phyloP scores from a whole-genome alignment of 1,140 invertebrate species.

The Achatina immaculata region DNA sequence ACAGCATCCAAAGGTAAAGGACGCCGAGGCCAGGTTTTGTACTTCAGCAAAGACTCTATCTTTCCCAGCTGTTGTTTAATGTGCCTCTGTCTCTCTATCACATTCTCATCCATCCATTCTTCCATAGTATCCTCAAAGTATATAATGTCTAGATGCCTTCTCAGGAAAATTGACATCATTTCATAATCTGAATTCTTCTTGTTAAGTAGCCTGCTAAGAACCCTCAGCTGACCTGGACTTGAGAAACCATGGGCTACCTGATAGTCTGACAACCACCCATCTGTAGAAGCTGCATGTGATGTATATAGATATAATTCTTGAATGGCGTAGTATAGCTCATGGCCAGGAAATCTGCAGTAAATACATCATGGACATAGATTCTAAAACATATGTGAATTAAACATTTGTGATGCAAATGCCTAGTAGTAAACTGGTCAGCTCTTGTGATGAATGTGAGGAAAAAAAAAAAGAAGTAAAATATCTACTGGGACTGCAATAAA shows the following conservation, averaged over 20 bases:
- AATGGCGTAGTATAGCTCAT: slow-evolving; percentile 40
- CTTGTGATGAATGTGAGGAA: no score
- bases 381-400: not conserved
- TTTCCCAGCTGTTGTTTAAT: slow-evolving; percentile 26
- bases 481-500: no score
- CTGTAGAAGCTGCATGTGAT: not conserved
- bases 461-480: no score
- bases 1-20: not conserved
- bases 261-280: slow-evolving; percentile 54
- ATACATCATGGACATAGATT: no score
- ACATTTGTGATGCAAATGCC: not conserved
- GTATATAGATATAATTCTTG: slow-evolving; percentile 38
- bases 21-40: slow-evolving; percentile 28
- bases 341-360: slow-evolving; percentile 44
- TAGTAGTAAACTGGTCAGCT: no score
- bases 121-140: slow-evolving; percentile 36
- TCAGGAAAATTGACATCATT: not conserved
- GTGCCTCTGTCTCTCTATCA: slow-evolving; percentile 20
- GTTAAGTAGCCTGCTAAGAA: slow-evolving; percentile 26
- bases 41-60: slow-evolving; percentile 24
- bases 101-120: slow-evolving; percentile 46
- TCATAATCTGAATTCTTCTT: not conserved
- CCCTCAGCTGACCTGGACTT: slow-evolving; percentile 47
- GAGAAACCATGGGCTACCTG: slow-evolving; percentile 48
- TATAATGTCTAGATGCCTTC: not conserved